phyloP scores from a whole-genome alignment of 2,888 invertebrate genomes.

The Choristoneura rosaceana region DNA sequence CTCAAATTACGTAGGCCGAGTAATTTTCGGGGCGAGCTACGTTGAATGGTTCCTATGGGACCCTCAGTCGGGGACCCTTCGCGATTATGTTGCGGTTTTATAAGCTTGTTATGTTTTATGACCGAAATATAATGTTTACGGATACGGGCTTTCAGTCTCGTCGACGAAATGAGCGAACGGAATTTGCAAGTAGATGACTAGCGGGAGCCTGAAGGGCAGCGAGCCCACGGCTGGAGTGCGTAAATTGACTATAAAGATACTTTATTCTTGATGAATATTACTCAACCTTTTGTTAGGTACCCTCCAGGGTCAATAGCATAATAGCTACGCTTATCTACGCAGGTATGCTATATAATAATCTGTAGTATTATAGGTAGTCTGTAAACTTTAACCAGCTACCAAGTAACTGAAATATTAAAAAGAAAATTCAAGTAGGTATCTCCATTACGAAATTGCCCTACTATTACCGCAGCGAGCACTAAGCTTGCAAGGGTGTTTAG shows the following conservation, averaged over 20 bases:
- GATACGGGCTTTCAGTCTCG: slow-evolving; percentile 60
- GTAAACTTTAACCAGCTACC: not conserved
- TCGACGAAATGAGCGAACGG: slow-evolving; percentile 54
- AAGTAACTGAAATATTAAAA: not conserved
- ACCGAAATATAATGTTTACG: slow-evolving; percentile 69
- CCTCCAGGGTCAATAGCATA: slow-evolving; percentile 8
- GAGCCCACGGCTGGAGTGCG: slow-evolving; percentile 14
- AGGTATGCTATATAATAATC: not conserved
- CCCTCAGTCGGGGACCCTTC: slow-evolving; percentile 67
- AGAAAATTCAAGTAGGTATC: slow-evolving; percentile 12
- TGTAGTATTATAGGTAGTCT: not conserved
- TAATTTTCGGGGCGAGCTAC: slow-evolving; percentile 82
- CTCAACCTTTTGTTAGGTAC: slow-evolving; percentile 22
- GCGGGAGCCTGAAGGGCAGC: slow-evolving; percentile 22
- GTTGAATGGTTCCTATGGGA: slow-evolving; percentile 76
- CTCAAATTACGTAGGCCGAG: slow-evolving; percentile 81
- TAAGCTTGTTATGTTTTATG: slow-evolving; percentile 84
- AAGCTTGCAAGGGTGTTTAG: slow-evolving; percentile 37
- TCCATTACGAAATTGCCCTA: slow-evolving; percentile 39
- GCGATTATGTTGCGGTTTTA: slow-evolving; percentile 82
- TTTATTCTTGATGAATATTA: slow-evolving; percentile 37
- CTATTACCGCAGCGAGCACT: slow-evolving; percentile 33
- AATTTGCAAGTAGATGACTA: slow-evolving; percentile 38
- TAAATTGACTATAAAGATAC: slow-evolving; percentile 32
- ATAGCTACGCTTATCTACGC: not conserved